Base-by-base conservation (phyloP, 2,888 invertebrate species). In the Adineta ricciae region DNA sequence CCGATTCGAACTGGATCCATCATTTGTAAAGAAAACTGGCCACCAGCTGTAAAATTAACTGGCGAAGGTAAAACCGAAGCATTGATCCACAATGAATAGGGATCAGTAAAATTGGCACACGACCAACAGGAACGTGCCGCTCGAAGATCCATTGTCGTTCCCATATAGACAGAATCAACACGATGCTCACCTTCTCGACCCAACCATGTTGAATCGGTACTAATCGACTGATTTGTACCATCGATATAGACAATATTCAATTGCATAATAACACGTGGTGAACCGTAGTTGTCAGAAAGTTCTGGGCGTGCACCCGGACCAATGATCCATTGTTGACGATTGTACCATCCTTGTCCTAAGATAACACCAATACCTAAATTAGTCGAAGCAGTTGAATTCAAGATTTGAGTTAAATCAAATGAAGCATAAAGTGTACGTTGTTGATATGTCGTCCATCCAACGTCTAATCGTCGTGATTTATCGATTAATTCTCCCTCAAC, bases 391-490 rank as follows among this genome's bases (percentile, higher is more conserved):
- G 78, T 8, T 11, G 38, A 8, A 8, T 73, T 41, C 7, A 78
- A 78, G 5, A 78, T n/a, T 11, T 78, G 5, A 78, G 78, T 78
- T 24, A 78, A 2, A 78, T 78, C 78, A 41, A 41, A 78, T 1
- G 78, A 78, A 9, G 21, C 16, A 78, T 78, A 78, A 11, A 78
- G 41, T 38, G 78, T 78, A 1, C 78, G 78, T 78, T 78, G 78
- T 14, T 78, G 78, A 78, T 78, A 78, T 41, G 78, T 78, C 4
- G 78, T 78, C 73, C 73, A 73, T 36, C 73, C 73, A 73, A 73
- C 73, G 38, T 73, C 36, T 73, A 73, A 73, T 73, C 73, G 73
- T 73, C 73, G 73, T 24, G 38, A 21, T 8, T 73, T 73, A 38
- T 73, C 73, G 38, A 73, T 73, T 24, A 38, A 24, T 38, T 73